Conservation (phyloP, 2,888 invertebrate species). For the Apocheima hispidaria region DNA sequence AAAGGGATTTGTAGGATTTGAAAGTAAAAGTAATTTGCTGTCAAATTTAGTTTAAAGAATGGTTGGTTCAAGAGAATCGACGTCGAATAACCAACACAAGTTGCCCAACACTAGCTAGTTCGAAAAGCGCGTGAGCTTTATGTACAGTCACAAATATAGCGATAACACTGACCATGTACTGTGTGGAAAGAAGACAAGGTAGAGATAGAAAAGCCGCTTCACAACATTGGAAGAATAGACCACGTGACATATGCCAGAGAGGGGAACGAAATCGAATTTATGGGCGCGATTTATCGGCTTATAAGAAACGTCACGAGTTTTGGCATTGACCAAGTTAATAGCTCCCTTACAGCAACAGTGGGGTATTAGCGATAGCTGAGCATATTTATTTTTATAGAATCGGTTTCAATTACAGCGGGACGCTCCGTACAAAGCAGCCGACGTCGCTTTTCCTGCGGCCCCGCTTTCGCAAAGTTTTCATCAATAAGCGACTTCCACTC, state of each 20-base stretch:
- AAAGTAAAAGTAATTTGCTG: too few species aligned
- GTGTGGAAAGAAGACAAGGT: conserved; percentile 25
- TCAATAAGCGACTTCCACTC: not conserved
- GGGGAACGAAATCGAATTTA: not conserved
- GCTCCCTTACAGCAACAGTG: too few species aligned
- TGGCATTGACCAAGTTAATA: not conserved
- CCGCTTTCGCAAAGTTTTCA: too few species aligned
- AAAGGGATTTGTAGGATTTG: not conserved
- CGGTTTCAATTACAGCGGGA: not conserved
- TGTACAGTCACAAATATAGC: conserved; percentile 49
- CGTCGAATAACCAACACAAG: conserved; percentile 9
- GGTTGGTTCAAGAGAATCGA: not conserved
- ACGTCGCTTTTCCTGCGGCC: too few species aligned
- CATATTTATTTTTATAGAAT: not conserved
- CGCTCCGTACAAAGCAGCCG: not conserved
- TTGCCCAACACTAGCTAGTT: conserved; percentile 38
- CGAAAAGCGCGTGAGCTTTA: conserved; percentile 49
- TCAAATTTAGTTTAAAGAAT: not conserved
- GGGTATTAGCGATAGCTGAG: not conserved
- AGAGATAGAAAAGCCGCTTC: conserved; percentile 34
- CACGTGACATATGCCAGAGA: conserved; percentile 1
- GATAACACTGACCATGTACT: conserved; percentile 39
- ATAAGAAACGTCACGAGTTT: not conserved
- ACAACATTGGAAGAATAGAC: conserved; percentile 10
- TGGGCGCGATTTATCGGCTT: not conserved